A percentile compares a stretch with the other conserved stretches of the same genome.
Evolutionary conservation across 2,797 vertebrate genomes (phyloP).

Genomic region (Gambusia yucatana): DNA sequence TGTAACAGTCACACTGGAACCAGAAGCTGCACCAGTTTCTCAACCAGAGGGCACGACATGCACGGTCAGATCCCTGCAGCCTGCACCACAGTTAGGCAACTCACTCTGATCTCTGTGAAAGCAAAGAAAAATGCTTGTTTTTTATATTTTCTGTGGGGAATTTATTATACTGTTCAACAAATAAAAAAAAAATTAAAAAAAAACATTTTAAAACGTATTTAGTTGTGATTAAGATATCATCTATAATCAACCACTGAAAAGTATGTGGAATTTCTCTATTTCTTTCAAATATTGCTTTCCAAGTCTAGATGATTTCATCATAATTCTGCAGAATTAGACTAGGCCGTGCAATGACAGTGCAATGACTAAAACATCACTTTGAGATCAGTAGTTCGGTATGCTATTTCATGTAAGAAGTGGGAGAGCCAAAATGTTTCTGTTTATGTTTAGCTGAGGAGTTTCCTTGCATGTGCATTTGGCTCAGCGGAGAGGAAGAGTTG

Average conservation of each 20-base stretch:
- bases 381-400: neutral
- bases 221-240: neutral
- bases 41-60: too few species aligned
- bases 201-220: neutral
- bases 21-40: too few species aligned
- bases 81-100: too few species aligned
- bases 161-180: neutral
- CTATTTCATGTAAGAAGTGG: neutral
- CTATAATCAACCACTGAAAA: neutral
- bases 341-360: neutral
- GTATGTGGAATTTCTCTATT: neutral
- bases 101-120: neutral
- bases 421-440: neutral
- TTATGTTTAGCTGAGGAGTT: neutral
- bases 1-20: too few species aligned
- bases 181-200: neutral
- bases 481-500: neutral
- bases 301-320: neutral
- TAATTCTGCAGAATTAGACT: neutral
- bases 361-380: neutral
- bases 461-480: neutral
- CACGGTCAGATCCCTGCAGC: too few species aligned
- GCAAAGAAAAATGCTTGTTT: neutral
- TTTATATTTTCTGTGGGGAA: neutral
- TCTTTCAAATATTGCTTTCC: neutral